Evolutionary conservation across 2,797 vertebrate genomes (phyloP), one percentile per base, ranked within the genome.

Genomic region (Helarctos malayanus): DNA sequence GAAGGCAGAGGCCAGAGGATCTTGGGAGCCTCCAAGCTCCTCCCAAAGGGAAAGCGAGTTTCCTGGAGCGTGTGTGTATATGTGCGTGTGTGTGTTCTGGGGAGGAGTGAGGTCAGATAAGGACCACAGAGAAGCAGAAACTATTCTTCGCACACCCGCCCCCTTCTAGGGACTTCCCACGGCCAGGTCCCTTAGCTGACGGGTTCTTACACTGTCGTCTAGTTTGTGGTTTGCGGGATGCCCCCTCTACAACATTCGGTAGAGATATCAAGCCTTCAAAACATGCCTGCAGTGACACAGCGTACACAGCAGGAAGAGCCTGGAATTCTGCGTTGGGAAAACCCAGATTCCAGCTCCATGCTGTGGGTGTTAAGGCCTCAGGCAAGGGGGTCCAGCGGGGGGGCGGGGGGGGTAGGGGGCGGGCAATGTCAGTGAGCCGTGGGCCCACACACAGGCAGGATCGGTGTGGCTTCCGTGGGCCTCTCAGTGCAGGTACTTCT

Each of bases 111-210:
- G 41, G 47, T 56, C n/a, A 54, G 65, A 47, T 21, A n/a, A 45
- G 23, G 71, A 27, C 5, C 7, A 6, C 8, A 11, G 47, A 69
- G 35, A 38, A 54, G 11, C 63, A 75, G 79, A 47, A 25, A 57
- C 13, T 59, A 56, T 8, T 3, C 35, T 32, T 47, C 11, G 2
- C 11, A 10, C 4, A 0, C 21, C n/a, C 1, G 0, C 7, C 13
- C 2, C 10, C 21, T 54, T 69, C 59, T 56, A 16, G 15, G 9
- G 5, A 3, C 15, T 5, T 21, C 19, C 19, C 16, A 27, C 0
- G 18, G n/a, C 56, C 73, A 49, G 12, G n/a, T 1, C 9, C 19
- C 2, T 68, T 16, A 38, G 11, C 25, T 32, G 25, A 35, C 5
- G 21, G 27, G 3, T 32, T 21, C 52, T 27, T 38, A 1, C 2